phyloP scores from a whole-genome alignment of 2,797 vertebrate genomes.

The Parotocinclus haroldoi region DNA sequence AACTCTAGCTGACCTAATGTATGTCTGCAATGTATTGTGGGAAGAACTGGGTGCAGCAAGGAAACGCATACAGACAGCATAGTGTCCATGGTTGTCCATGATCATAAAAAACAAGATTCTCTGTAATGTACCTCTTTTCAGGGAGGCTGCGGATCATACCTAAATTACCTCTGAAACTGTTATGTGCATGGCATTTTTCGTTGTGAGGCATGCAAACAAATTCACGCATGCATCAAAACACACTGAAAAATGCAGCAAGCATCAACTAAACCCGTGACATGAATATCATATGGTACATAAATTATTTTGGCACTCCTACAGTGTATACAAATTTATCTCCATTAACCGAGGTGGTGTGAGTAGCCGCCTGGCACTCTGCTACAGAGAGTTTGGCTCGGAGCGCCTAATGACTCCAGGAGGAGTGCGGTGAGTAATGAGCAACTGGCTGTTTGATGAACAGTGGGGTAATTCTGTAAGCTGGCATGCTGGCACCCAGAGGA shows the following conservation, averaged over 20 bases:
- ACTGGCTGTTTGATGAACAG: conserved; percentile 46
- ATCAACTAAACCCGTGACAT: conserved; percentile 13
- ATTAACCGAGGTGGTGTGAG: conserved; percentile 10
- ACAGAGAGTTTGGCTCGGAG: conserved; percentile 33
- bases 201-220: no score
- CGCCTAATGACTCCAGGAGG: conserved; percentile 47
- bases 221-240: no score
- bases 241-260: background rate
- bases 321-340: conserved; percentile 23
- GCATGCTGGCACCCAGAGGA: conserved; percentile 38
- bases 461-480: conserved; percentile 47
- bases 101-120: no score
- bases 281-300: conserved; percentile 33
- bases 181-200: no score
- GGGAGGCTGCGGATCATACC: no score
- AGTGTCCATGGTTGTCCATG: no score
- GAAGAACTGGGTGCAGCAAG: no score
- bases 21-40: no score
- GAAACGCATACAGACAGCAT: no score
- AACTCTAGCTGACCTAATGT: no score
- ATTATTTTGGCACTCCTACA: conserved; percentile 20
- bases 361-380: conserved; percentile 23
- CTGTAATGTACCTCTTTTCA: no score
- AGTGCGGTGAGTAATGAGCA: conserved; percentile 46
- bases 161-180: no score